These are phyloP conservation scores for Hemistola chrysoprasaria DNA, from an alignment of 2,888 invertebrate species.

Conservation along the genomic window DNA sequence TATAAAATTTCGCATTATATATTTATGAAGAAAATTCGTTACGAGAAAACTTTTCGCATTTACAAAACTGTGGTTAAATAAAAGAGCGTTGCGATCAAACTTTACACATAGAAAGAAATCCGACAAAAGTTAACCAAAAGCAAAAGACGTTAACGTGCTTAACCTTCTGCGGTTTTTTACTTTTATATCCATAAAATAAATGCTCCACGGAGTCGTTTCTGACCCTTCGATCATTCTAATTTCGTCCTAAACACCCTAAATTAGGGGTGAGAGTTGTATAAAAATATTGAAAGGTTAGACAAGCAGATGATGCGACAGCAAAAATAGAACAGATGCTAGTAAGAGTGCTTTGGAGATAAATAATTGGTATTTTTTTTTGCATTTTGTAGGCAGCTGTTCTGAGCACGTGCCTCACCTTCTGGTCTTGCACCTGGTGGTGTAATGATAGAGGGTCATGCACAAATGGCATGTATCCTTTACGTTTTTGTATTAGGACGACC, in stretches of 20 bases:
- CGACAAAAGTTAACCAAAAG: conserved; percentile 34
- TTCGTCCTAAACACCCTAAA: not conserved
- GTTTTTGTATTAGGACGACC: conserved; percentile 14
- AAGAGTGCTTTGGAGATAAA: conserved; percentile 60
- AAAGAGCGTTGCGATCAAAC: conserved; percentile 29
- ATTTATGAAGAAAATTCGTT: no score
- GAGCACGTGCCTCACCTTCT: conserved; percentile 66
- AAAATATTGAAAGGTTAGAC: conserved; percentile 15
- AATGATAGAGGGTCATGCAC: conserved; percentile 52
- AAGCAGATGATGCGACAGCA: conserved; percentile 46
- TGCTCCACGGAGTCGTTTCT: conserved; percentile 4
- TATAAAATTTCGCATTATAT: no score
- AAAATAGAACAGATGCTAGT: conserved; percentile 62
- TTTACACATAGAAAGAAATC: conserved; percentile 27
- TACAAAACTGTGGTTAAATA: conserved; percentile 26
- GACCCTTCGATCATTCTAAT: conserved; percentile 3
- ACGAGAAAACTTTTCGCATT: conserved; percentile 9
- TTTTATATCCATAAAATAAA: conserved; percentile 22
- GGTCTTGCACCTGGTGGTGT: conserved; percentile 63
- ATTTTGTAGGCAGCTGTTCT: conserved; percentile 66
- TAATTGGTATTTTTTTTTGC: conserved; percentile 50
- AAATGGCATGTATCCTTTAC: conserved; percentile 40
- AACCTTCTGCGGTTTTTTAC: conserved; percentile 30
- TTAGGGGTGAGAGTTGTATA: conserved; percentile 13
- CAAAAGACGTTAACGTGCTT: conserved; percentile 19